A percentile compares a stretch with the other conserved stretches of the same genome.
phyloP scores from a whole-genome alignment of 2,113 vertebrate genomes.

The Calidris pugnax region DNA sequence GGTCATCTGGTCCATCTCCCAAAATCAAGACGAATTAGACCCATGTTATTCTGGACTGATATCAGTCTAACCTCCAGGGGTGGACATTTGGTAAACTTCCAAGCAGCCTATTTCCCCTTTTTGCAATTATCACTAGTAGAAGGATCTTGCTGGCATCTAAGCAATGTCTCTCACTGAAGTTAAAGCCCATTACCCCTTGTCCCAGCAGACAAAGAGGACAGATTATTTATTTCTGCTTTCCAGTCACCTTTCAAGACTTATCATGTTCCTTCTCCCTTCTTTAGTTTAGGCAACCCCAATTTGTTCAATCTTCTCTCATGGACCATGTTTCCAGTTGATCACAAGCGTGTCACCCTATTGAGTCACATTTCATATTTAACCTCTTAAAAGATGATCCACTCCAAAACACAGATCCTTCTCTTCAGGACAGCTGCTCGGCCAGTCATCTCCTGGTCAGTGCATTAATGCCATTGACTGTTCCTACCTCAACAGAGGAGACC shows the following conservation, averaged over 20 bases:
- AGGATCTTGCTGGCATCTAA: neutral
- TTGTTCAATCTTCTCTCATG: neutral
- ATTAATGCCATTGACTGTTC: neutral
- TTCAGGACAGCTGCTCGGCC: neutral
- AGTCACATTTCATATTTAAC: neutral
- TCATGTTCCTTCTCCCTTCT: neutral
- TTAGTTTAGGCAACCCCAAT: neutral
- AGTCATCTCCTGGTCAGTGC: neutral
- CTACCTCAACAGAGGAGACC: neutral
- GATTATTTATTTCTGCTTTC: neutral
- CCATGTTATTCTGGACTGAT: neutral
- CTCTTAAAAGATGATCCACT: neutral
- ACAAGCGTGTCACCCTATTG: neutral
- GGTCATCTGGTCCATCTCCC: neutral
- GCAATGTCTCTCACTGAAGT: neutral
- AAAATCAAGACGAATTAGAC: neutral
- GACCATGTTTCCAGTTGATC: neutral
- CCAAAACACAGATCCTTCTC: neutral
- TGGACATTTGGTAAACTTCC: conserved; percentile 26
- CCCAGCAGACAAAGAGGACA: neutral
- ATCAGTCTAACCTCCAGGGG: neutral
- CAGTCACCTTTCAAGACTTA: neutral
- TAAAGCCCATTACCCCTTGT: neutral
- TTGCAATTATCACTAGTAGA: neutral
- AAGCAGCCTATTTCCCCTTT: conserved; percentile 29